These are phyloP conservation scores for Zelleria hepariella DNA, from an alignment of 2,888 invertebrate genomes.

Conservation along the genomic window DNA sequence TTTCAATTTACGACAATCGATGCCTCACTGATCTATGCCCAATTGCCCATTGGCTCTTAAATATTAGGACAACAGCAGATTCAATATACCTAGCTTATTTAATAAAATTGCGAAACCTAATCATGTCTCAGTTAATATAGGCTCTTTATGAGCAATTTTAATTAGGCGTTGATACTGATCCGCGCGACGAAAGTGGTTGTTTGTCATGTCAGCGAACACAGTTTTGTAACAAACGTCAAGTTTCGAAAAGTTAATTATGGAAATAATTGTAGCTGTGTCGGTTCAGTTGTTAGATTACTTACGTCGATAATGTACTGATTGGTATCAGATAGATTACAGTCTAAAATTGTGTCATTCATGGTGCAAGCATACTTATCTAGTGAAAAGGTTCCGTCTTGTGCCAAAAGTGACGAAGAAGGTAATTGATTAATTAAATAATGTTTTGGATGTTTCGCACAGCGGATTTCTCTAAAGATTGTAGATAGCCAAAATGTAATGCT, in stretches of 20 bases:
- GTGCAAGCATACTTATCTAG: too few species aligned
- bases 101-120: not conserved
- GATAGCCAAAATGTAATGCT: not conserved
- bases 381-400: too few species aligned
- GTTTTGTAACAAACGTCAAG: not conserved
- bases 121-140: not conserved
- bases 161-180: not conserved
- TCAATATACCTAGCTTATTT: too few species aligned
- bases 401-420: too few species aligned
- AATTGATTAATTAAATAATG: not conserved
- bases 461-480: not conserved
- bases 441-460: too few species aligned
- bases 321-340: not conserved
- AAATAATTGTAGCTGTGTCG: slow-evolving; percentile 35
- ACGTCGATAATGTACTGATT: not conserved
- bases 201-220: not conserved
- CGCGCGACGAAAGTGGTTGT: not conserved
- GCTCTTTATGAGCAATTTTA: not conserved
- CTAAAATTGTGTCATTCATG: not conserved
- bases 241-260: slow-evolving; percentile 37
- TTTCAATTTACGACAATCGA: too few species aligned
- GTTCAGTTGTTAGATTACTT: slow-evolving; percentile 34
- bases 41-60: too few species aligned
- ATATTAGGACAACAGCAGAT: too few species aligned
- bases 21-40: too few species aligned